Evolutionary conservation across 1,140 invertebrate genomes (phyloP).

Genomic region (Drosophila athabasca): DNA sequence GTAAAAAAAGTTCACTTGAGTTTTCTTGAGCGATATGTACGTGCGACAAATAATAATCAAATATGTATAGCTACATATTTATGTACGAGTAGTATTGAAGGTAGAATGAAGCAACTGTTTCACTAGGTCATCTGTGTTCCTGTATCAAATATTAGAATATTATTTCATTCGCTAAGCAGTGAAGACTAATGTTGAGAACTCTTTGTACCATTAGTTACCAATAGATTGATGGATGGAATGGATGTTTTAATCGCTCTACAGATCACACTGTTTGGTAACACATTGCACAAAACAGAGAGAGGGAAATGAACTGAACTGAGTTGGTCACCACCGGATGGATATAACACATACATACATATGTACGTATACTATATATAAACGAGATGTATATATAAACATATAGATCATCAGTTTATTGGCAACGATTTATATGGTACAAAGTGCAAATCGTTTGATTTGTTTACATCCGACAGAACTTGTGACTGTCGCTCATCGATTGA

Average conservation of each 20-base stretch:
- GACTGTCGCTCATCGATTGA: conserved; percentile 43
- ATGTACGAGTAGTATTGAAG: conserved; percentile 24
- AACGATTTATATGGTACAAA: conserved; percentile 52
- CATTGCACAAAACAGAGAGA: conserved; percentile 11
- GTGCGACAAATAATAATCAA: conserved; percentile 52
- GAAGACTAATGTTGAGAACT: too few species aligned
- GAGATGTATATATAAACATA: conserved; percentile 3
- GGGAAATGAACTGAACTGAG: conserved; percentile 37
- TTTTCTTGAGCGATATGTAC: conserved; percentile 33
- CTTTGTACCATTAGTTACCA: too few species aligned
- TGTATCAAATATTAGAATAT: too few species aligned
- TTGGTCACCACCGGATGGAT: conserved; percentile 23
- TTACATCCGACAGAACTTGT: conserved; percentile 69
- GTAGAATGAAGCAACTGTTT: conserved; percentile 27
- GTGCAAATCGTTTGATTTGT: conserved; percentile 67
- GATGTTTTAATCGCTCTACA: too few species aligned
- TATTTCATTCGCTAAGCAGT: too few species aligned
- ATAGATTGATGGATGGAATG: too few species aligned
- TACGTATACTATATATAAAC: conserved; percentile 3
- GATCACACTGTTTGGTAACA: conserved; percentile 23
- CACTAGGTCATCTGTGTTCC: too few species aligned
- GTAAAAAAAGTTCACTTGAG: conserved; percentile 18
- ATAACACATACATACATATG: not conserved
- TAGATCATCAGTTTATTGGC: conserved; percentile 57
- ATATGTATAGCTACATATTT: too few species aligned